phyloP scores from a whole-genome alignment of 2,797 vertebrate genomes.

The Acipenser oxyrinchus region DNA sequence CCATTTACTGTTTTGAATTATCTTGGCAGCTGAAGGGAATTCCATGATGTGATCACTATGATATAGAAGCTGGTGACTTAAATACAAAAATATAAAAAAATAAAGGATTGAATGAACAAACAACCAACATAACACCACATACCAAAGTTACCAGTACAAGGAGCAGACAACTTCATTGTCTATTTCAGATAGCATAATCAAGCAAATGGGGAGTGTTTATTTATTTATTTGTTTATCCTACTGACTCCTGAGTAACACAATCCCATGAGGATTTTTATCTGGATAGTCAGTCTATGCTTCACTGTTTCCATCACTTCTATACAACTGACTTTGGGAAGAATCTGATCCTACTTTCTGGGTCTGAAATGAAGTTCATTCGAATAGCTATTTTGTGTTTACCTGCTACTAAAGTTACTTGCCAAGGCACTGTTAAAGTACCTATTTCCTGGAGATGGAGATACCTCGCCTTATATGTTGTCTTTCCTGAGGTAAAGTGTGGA shows the following conservation, averaged over 20 bases:
- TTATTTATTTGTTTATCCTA: constrained; percentile 52
- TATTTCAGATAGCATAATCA: constrained; percentile 40
- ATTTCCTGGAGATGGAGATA: too few species aligned
- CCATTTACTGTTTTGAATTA: too few species aligned
- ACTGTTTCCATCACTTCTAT: constrained; percentile 24
- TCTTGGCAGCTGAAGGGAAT: too few species aligned
- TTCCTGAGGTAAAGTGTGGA: too few species aligned
- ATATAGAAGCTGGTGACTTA: too few species aligned
- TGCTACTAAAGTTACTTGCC: constrained; percentile 3
- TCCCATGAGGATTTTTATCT: constrained; percentile 33
- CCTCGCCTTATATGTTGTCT: too few species aligned
- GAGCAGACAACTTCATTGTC: too few species aligned
- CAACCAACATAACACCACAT: too few species aligned
- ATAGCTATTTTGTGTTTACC: constrained; percentile 23
- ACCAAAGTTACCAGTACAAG: too few species aligned
- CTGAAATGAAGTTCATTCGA: constrained; percentile 16
- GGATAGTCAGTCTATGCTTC: constrained; percentile 21
- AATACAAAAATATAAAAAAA: too few species aligned
- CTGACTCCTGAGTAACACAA: constrained; percentile 45
- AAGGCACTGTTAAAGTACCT: not conserved
- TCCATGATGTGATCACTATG: too few species aligned
- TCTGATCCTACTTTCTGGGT: constrained; percentile 15
- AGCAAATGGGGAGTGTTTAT: constrained; percentile 37
- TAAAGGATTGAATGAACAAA: too few species aligned
- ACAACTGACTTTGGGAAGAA: constrained; percentile 29